These are phyloP conservation scores for Sarcoramphus papa DNA, from an alignment of 2,797 vertebrate species.

Conservation along the genomic window DNA sequence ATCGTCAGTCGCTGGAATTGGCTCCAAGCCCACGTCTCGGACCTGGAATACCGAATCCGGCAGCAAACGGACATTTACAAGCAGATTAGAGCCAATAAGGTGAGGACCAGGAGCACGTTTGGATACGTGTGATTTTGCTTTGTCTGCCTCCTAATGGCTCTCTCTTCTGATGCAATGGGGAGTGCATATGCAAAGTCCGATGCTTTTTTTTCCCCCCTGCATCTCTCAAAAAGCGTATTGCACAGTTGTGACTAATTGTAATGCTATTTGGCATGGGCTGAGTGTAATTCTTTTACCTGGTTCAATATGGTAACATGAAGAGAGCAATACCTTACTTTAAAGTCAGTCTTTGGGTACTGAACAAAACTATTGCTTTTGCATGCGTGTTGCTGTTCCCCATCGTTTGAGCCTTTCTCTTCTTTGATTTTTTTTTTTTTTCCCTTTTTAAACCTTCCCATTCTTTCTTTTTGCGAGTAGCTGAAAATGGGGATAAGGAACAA, in stretches of 20 bases:
- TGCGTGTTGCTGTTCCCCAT: not conserved
- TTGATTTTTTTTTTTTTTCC: not conserved
- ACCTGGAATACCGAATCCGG: constrained; percentile 97
- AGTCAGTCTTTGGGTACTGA: not conserved
- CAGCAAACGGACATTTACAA: constrained; percentile 97
- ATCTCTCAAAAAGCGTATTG: not conserved
- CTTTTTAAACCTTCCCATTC: not conserved
- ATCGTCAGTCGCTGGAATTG: constrained; percentile 99
- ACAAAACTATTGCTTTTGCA: not conserved
- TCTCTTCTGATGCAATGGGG: not conserved
- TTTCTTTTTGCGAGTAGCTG: not conserved
- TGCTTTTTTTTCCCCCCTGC: not conserved
- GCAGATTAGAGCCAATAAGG: constrained; percentile 94
- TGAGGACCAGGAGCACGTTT: constrained; percentile 44
- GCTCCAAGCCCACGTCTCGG: constrained; percentile 97
- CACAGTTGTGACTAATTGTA: not conserved
- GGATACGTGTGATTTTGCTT: rapidly evolving
- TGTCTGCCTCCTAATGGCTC: not conserved
- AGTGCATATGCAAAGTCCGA: rapidly evolving
- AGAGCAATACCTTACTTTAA: not conserved
- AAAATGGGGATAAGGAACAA: not conserved
- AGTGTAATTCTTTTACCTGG: not conserved
- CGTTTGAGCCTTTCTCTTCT: not conserved
- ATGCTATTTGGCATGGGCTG: not conserved
- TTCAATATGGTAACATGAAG: rapidly evolving